A percentile compares a stretch with the other conserved stretches of the same genome.
Evolutionary conservation across 2,797 vertebrate species (phyloP).

Genomic region (Melanotaenia nigrans): DNA sequence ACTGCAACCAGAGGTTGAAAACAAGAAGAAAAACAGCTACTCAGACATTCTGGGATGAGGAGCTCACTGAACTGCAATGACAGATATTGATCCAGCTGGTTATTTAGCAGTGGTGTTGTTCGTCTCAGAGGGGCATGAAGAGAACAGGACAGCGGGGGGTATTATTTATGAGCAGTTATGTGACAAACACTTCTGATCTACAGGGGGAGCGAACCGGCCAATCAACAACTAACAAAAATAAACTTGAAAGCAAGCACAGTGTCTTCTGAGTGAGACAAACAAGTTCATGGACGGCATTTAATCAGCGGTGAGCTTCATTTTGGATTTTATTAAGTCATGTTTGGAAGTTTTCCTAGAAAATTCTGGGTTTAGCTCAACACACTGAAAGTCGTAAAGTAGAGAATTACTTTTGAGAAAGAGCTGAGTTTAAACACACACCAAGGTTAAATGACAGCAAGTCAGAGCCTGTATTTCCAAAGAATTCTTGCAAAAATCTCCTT

Average conservation of each 20-base stretch:
- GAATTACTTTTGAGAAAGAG: background rate
- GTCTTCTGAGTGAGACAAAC: constrained; percentile 8
- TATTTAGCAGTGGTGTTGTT: constrained; percentile 69
- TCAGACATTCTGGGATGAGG: constrained; percentile 52
- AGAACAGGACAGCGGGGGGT: constrained; percentile 48
- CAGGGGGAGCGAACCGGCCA: constrained; percentile 38
- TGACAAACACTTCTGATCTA: constrained; percentile 71
- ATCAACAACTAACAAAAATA: constrained; percentile 32
- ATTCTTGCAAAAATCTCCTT: background rate
- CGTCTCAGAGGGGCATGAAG: constrained; percentile 50
- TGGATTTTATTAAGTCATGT: background rate
- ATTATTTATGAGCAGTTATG: constrained; percentile 73
- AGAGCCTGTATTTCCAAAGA: background rate
- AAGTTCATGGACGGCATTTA: background rate
- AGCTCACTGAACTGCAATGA: constrained; percentile 69
- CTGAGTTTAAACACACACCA: background rate
- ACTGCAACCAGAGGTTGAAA: constrained; percentile 31
- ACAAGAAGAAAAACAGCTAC: constrained; percentile 61
- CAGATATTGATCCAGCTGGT: constrained; percentile 71
- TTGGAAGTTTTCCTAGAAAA: background rate
- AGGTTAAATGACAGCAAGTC: background rate
- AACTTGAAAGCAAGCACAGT: constrained; percentile 3
- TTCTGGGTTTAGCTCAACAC: background rate
- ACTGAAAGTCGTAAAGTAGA: background rate
- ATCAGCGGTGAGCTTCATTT: constrained; percentile 7